Conservation (phyloP, 1,140 invertebrate species). For the Drosophila tsacasi region DNA sequence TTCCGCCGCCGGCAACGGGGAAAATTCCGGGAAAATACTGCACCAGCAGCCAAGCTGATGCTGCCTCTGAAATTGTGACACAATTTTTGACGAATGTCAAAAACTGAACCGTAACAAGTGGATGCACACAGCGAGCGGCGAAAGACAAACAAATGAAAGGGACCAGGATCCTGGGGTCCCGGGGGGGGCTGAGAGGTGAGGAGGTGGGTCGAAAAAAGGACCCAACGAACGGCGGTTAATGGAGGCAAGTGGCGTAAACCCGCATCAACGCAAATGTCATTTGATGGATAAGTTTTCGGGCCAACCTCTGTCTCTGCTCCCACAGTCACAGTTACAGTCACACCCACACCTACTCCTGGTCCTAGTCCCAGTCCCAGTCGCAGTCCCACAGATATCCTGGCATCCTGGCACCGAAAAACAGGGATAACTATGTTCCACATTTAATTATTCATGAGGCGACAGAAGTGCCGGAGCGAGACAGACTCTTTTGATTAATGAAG, state of each 20-base stretch:
- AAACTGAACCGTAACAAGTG: constrained; percentile 73
- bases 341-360: neutral
- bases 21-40: constrained; percentile 20
- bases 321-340: neutral
- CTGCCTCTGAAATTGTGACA: constrained; percentile 67
- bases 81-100: constrained; percentile 79
- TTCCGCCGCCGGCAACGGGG: neutral
- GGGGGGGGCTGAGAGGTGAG: neutral
- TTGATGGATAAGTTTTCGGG: constrained; percentile 80
- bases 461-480: constrained; percentile 43
- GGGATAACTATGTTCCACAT: constrained; percentile 74
- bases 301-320: constrained; percentile 3
- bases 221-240: constrained; percentile 10
- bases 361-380: neutral
- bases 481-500: constrained; percentile 79
- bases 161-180: constrained; percentile 5
- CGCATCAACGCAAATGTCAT: constrained; percentile 80
- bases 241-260: constrained; percentile 53
- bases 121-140: constrained; percentile 32
- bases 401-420: constrained; percentile 25
- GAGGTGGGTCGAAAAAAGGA: neutral
- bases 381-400: constrained; percentile 5
- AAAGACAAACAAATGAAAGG: constrained; percentile 64
- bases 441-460: constrained; percentile 78
- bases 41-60: neutral